Evolutionary conservation across 1,140 invertebrate genomes (phyloP).

Genomic region (Tetraneura akinire): DNA sequence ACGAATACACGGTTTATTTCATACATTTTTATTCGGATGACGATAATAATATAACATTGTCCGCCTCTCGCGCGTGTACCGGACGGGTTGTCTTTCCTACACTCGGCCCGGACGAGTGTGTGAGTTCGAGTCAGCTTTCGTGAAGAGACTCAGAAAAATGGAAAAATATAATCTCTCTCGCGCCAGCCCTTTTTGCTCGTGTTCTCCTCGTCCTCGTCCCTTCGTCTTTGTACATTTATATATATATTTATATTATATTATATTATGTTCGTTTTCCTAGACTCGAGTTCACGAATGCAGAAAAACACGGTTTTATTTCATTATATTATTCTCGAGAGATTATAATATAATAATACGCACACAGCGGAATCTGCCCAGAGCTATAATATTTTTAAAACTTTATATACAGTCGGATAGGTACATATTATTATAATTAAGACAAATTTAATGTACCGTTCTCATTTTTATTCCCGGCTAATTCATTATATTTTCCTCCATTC

Average conservation of each 20-base stretch:
- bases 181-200: not conserved
- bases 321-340: no score
- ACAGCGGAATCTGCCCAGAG: not conserved
- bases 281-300: no score
- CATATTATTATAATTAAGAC: constrained; percentile 16
- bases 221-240: not conserved
- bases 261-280: no score
- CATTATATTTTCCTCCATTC: not conserved
- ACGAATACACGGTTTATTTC: constrained; percentile 34
- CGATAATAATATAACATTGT: constrained; percentile 9
- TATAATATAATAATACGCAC: not conserved
- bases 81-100: constrained; percentile 16
- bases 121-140: not conserved
- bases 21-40: constrained; percentile 7
- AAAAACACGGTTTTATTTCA: no score
- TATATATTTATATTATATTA: constrained; percentile 7
- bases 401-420: not conserved
- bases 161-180: constrained; percentile 15
- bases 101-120: no score
- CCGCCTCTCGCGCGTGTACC: constrained; percentile 15
- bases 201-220: not conserved
- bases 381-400: constrained; percentile 1
- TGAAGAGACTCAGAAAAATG: not conserved
- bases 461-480: not conserved
- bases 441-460: constrained; percentile 14